These are phyloP conservation scores for Leucosticte australis DNA, from an alignment of 2,113 vertebrate genomes.

Conservation along the genomic window DNA sequence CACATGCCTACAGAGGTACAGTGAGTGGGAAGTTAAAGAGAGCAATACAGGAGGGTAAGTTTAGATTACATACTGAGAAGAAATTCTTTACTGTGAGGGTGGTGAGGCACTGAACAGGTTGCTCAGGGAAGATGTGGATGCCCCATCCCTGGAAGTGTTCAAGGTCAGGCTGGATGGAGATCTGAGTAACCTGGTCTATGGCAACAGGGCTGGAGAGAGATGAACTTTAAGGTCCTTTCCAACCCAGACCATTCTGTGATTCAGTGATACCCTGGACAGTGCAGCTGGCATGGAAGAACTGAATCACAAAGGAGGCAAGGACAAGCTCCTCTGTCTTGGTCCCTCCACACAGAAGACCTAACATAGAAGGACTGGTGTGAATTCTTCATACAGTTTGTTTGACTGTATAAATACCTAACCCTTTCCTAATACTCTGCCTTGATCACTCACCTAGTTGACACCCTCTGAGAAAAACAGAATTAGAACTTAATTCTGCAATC, in stretches of 20 bases:
- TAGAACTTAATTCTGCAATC: neutral
- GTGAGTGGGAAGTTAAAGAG: neutral
- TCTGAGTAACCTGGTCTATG: neutral
- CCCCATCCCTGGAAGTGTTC: neutral
- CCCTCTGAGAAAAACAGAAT: neutral
- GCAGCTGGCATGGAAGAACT: neutral
- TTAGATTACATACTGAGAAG: neutral
- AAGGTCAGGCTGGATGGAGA: neutral
- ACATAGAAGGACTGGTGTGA: neutral
- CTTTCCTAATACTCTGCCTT: neutral
- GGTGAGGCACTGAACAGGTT: neutral
- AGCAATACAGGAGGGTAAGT: neutral
- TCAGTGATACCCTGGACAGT: neutral
- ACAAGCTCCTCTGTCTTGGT: neutral
- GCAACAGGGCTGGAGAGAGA: accelerated
- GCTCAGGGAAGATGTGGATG: neutral
- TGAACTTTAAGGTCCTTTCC: neutral
- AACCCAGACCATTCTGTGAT: neutral
- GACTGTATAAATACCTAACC: neutral
- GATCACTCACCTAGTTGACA: neutral
- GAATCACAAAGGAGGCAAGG: neutral
- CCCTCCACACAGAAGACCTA: neutral
- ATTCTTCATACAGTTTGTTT: neutral
- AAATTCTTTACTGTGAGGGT: neutral
- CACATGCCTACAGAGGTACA: neutral